These are phyloP conservation scores for Anoplius nigerrimus DNA, from an alignment of 2,888 invertebrate genomes.

Conservation along the genomic window DNA sequence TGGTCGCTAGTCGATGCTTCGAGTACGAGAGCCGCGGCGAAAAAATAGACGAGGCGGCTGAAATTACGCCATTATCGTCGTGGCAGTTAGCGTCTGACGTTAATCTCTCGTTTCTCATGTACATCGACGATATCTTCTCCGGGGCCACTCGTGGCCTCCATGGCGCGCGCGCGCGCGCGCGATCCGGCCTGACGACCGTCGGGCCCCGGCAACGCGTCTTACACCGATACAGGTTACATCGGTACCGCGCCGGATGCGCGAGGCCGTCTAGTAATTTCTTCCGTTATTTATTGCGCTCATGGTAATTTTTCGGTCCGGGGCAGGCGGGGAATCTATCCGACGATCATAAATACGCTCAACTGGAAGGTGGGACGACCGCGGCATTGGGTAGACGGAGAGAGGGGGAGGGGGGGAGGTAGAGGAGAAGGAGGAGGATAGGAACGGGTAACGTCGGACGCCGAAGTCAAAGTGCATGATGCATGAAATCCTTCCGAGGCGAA, in stretches of 20 bases:
- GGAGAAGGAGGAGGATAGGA: slow-evolving; percentile 20
- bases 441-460: slow-evolving; percentile 4
- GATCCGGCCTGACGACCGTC: slow-evolving; percentile 4
- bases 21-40: not conserved
- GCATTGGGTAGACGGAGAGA: no score
- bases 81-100: not conserved
- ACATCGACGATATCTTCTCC: not conserved
- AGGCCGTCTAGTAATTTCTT: slow-evolving; percentile 56
- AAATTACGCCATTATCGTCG: not conserved
- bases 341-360: slow-evolving; percentile 31
- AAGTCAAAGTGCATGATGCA: no score
- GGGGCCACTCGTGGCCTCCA: not conserved
- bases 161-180: not conserved
- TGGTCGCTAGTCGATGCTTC: not conserved
- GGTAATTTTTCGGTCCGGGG: slow-evolving; percentile 52
- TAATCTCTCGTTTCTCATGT: slow-evolving; percentile 5
- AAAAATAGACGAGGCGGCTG: slow-evolving; percentile 1
- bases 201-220: not conserved
- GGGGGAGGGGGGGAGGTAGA: no score
- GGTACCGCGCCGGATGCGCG: slow-evolving; percentile 32
- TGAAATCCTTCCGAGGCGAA: not conserved
- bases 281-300: slow-evolving; percentile 58
- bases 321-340: slow-evolving; percentile 42
- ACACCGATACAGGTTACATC: slow-evolving; percentile 11
- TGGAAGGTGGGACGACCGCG: not conserved